Evolutionary conservation across 2,888 invertebrate species (phyloP), one percentile per base, ranked within the genome.

Genomic region (Dasysyrphus albostriatus): DNA sequence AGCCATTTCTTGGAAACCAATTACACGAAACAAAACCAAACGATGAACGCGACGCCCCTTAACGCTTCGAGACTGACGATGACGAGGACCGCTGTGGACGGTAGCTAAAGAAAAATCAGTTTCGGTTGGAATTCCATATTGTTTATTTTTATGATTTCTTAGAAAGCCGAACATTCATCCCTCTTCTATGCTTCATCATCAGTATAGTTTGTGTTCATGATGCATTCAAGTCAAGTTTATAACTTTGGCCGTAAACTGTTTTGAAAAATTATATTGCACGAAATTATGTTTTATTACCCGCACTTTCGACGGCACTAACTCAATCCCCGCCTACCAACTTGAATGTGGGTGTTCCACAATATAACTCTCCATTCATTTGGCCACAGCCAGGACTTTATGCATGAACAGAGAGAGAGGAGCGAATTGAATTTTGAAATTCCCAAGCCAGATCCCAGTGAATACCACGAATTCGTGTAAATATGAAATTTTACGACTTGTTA

Each of bases 401-500:
- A 65, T n/a, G 10, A 29, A 67, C 73, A 24, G 24, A 61, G 42
- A 59, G 65, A 65, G 58, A 61, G 56, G 65, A 73, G 47, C 47
- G 87, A 87, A 83, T 87, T 87, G 78, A 87, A 78, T 87, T 72
- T 75, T 59, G 61, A 70, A 82, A 83, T 82, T 78, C 77, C 82
- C 81, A 73, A 54, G 58, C 54, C 73, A 69, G 67, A 73, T 74
- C 54, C 56, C 81, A 56, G 56, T 54, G 83, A 79, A 70, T 67
- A 81, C 84, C 81, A 77, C 77, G 85, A 82, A 82, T 82, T 78
- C 78, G 87, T 83, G 87, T 87, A 87, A 87, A 87, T 87, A 87
- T 87, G 87, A 87, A 87, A 87, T 87, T 87, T 87, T 87, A 87
- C 87, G 87, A 87, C 87, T 87, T 87, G 87, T 87, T 87, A 83